A percentile compares a stretch with the other conserved stretches of the same genome.
These are phyloP conservation scores for Leptocoma aspasia DNA, from an alignment of 2,113 vertebrate genomes.

Conservation along the genomic window DNA sequence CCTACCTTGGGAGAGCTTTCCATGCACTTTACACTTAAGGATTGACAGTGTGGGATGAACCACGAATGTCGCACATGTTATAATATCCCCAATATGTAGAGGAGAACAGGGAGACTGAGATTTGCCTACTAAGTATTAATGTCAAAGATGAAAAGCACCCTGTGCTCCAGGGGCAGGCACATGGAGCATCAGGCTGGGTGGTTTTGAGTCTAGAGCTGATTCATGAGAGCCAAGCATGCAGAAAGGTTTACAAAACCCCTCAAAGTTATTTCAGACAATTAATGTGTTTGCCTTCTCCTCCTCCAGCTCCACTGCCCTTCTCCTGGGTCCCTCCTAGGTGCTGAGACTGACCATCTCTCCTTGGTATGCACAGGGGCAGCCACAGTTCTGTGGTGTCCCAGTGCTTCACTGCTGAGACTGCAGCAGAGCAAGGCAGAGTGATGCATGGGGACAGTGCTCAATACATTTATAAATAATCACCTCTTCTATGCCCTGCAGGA, in stretches of 20 bases:
- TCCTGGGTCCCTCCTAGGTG: background rate
- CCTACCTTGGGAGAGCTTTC: background rate
- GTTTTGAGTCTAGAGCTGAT: background rate
- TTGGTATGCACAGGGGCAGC: background rate
- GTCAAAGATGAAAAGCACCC: background rate
- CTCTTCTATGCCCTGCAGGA: slow-evolving; percentile 27
- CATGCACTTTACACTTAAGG: background rate
- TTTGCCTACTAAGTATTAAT: background rate
- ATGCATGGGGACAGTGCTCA: slow-evolving; percentile 5
- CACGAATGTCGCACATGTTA: rapidly evolving
- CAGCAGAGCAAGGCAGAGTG: background rate
- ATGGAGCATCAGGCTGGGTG: background rate
- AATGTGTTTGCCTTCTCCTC: background rate
- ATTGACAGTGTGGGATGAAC: background rate
- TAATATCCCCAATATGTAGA: background rate
- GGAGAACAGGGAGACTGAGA: background rate
- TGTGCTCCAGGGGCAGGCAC: background rate
- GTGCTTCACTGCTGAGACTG: background rate
- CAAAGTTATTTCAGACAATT: background rate
- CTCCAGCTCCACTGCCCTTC: background rate
- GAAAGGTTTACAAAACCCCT: background rate
- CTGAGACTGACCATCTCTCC: background rate
- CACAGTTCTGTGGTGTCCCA: background rate
- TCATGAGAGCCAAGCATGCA: background rate
- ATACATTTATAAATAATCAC: slow-evolving; percentile 40